phyloP scores from a whole-genome alignment of 2,888 invertebrate genomes.

The Liodrosophila aerea region DNA sequence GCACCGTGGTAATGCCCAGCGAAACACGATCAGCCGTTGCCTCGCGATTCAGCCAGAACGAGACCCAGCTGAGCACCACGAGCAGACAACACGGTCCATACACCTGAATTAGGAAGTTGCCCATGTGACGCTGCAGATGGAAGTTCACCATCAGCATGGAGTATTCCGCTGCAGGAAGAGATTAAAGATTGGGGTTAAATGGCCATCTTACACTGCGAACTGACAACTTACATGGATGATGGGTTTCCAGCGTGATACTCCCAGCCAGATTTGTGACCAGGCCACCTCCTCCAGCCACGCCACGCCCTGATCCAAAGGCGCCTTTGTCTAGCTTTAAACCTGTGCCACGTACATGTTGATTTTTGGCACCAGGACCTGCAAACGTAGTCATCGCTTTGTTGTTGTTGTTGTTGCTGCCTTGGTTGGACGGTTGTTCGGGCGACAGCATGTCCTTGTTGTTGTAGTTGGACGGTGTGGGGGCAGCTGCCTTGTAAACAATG shows the following conservation, averaged over 20 bases:
- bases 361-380: slow-evolving; percentile 75
- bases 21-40: slow-evolving; percentile 91
- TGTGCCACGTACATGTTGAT: slow-evolving; percentile 78
- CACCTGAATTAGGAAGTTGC: slow-evolving; percentile 93
- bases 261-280: slow-evolving; percentile 52
- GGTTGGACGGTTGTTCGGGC: slow-evolving; percentile 16
- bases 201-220: background rate
- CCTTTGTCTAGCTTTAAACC: slow-evolving; percentile 78
- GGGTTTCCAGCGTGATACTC: slow-evolving; percentile 65
- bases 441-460: slow-evolving; percentile 58
- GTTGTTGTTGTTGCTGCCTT: slow-evolving; percentile 48
- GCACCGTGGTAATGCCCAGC: slow-evolving; percentile 91
- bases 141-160: slow-evolving; percentile 89
- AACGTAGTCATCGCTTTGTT: slow-evolving; percentile 67
- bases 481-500: slow-evolving; percentile 81
- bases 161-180: slow-evolving; percentile 84
- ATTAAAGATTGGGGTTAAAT: background rate
- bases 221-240: slow-evolving; percentile 71
- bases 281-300: slow-evolving; percentile 42
- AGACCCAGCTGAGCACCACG: slow-evolving; percentile 94
- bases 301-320: slow-evolving; percentile 63
- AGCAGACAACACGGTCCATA: slow-evolving; percentile 92
- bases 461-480: slow-evolving; percentile 57
- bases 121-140: slow-evolving; percentile 90
- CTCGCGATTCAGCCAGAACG: slow-evolving; percentile 92